Evolutionary conservation across 1,140 invertebrate species (phyloP), one percentile per base, ranked within the genome.

Genomic region (Lepeophtheirus salmonis): DNA sequence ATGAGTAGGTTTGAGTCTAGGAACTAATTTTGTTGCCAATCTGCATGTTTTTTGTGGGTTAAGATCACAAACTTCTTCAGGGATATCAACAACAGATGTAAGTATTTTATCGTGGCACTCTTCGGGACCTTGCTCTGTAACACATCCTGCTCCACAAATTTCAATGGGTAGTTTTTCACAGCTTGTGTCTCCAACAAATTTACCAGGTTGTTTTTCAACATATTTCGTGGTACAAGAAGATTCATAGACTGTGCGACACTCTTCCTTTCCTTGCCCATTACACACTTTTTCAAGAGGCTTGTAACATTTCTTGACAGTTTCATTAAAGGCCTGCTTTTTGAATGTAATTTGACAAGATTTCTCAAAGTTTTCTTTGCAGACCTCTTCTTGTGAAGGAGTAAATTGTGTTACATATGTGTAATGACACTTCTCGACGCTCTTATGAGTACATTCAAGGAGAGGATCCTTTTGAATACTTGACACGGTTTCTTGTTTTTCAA

Each of bases 91-190:
- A n/a, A n/a, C n/a, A n/a, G n/a, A n/a, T n/a, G n/a, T n/a, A n/a
- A n/a, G n/a, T n/a, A n/a, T n/a, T n/a, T 59, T 59, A 23, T 59
- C 57, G 48, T 59, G 57, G 49, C 57, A 59, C 22, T 59, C 57
- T 12, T 48, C 30, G 12, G 13, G 13, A 17, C 57, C 57, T 23
- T 59, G n/a, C 49, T 59, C 57, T 14, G 20, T 10, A 17, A 17
- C 18, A 22, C 57, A 59, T 2, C 57, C 57, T 3, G 24, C 4
- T 14, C 57, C n/a, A n/a, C n/a, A n/a, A n/a, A n/a, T n/a, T n/a
- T n/a, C n/a, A n/a, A n/a, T n/a, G n/a, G n/a, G n/a, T 3, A 59
- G 57, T 41, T 59, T 59, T 41, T 59, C 57, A 22, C 57, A 59
- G 14, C 21, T 14, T 26, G 57, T 59, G 41, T 59, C 57, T 59